Base-by-base conservation (phyloP, 2,888 invertebrate species). In the Neelides folsomi region DNA sequence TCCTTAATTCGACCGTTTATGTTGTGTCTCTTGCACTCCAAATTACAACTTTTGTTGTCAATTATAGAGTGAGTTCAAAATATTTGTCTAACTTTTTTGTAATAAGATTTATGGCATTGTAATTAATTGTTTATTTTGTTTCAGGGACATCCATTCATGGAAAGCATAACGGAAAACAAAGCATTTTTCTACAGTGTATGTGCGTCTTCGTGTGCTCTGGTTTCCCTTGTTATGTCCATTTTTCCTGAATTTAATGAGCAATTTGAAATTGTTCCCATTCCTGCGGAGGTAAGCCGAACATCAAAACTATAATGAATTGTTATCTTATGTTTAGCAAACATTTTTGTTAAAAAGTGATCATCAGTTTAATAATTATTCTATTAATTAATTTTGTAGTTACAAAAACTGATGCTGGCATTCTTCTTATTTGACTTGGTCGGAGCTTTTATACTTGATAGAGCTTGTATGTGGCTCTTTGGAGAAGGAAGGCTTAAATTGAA, bases 141-240 rank as follows among this genome's bases (percentile, higher is more conserved):
- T 13, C 69, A 95, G 94, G 98, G 98, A 6, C 85, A 90, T 70
- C 98, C 98, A 2, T 99, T 90, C 69, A 99, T 99, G 98, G 95
- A 97, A 71, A 88, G 92, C 67, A 74, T 99, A 48, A 75, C 75
- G 43, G 88, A 93, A 71, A 98, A 99, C 74, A 86, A 84, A 68
- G 82, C 92, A 3, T 76, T 99, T 59, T 72, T 97, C 67, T 94
- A 89, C 75, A 93, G 94, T 68, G 79, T 98, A 57, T 63, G 88
- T 54, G 76, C 83, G 58, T 90, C 94, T 6, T 83, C 84, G 27
- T 79, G 79, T 34, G 80, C 84, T 15, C 87, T 97, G 49, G 73
- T 94, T 51, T 79, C 82, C 39, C 76, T 99, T 44, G 86, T 93
- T 4, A 78, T 87, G 53, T 92, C 93, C 10, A 63, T 85, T 41